Percentiles rank a stretch among this genome's conserved stretches.
These are phyloP conservation scores for Euphydryas editha DNA, from an alignment of 2,888 invertebrate species.

Conservation along the genomic window DNA sequence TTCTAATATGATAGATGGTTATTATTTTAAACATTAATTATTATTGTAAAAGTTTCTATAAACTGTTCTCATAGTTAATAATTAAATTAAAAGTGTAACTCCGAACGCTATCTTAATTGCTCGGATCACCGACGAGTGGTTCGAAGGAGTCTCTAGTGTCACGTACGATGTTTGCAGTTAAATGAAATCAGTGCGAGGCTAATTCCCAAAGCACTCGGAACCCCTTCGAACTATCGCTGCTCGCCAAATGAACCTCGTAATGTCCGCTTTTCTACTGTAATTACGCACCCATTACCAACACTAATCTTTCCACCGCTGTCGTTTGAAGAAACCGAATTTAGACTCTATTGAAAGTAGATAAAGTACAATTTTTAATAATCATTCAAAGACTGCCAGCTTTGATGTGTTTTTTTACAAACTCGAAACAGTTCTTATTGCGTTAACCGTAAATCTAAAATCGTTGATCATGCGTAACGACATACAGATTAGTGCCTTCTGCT, in stretches of 20 bases:
- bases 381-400: constrained; percentile 19
- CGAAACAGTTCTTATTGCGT: constrained; percentile 70
- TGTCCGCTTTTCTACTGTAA: constrained; percentile 82
- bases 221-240: constrained; percentile 74
- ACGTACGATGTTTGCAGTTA: constrained; percentile 62
- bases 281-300: constrained; percentile 78
- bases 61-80: neutral
- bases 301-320: constrained; percentile 67
- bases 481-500: constrained; percentile 39
- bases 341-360: constrained; percentile 51
- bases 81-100: constrained; percentile 16
- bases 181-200: constrained; percentile 63
- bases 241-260: constrained; percentile 78
- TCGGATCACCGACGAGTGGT: constrained; percentile 38
- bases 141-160: constrained; percentile 43
- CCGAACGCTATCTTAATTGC: constrained; percentile 40
- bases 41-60: no score
- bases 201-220: constrained; percentile 63
- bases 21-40: no score
- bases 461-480: constrained; percentile 46
- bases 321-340: constrained; percentile 48
- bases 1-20: no score
- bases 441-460: constrained; percentile 68
- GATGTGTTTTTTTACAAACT: constrained; percentile 52
- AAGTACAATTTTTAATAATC: constrained; percentile 51